Percentiles rank a stretch among this genome's conserved stretches.
phyloP scores from a whole-genome alignment of 2,113 vertebrate genomes.

The Steatornis caripensis region DNA sequence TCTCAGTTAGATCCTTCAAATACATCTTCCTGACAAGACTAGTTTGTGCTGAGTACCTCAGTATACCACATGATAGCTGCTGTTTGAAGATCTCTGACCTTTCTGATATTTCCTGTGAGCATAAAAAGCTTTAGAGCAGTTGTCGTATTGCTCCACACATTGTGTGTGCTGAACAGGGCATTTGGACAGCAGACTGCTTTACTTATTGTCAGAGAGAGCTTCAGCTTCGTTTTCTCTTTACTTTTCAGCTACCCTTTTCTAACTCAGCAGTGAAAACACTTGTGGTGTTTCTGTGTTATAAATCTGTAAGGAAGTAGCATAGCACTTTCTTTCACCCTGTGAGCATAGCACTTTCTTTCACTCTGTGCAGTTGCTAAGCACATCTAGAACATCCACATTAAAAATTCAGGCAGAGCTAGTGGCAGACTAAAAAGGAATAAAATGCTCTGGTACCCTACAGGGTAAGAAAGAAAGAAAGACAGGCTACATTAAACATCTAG shows the following conservation, averaged over 20 bases:
- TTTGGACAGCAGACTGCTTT: background rate
- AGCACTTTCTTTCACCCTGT: background rate
- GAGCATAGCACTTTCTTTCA: background rate
- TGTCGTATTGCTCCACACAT: background rate
- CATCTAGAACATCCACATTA: background rate
- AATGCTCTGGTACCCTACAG: background rate
- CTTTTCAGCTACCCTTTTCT: background rate
- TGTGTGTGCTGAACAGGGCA: background rate
- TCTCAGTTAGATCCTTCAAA: background rate
- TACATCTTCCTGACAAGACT: background rate
- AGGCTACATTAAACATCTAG: background rate
- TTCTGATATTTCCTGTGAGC: background rate
- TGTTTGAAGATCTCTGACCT: background rate
- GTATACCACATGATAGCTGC: fast-evolving
- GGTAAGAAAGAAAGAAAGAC: too few relatives aligned
- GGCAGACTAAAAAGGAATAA: slow-evolving; percentile 5
- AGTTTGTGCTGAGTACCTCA: background rate
- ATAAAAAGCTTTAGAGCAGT: background rate
- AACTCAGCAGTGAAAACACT: background rate
- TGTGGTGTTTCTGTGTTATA: background rate
- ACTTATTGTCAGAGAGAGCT: background rate
- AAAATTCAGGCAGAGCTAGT: background rate
- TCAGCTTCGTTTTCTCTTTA: background rate
- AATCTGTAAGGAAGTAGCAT: background rate
- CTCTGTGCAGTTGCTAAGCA: background rate